Conservation (phyloP, 2,113 vertebrate genomes). For the Oreochromis tanganicae region DNA sequence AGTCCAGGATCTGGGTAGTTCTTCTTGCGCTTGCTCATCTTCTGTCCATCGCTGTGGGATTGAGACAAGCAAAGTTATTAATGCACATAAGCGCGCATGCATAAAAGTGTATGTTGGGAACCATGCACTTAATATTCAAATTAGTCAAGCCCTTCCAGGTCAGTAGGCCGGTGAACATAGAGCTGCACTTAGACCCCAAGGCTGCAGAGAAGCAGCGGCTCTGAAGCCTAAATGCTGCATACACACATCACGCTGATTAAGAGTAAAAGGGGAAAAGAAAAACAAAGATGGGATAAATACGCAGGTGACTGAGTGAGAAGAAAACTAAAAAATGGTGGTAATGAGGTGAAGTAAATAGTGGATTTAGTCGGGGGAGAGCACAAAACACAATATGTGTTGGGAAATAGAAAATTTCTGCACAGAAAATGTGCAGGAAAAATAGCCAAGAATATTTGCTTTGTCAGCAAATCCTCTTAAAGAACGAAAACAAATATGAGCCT, state of each 20-base stretch:
- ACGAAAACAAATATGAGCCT: not conserved
- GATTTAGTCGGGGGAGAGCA: not conserved
- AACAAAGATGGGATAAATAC: not conserved
- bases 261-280: not conserved
- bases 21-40: slow-evolving; percentile 99
- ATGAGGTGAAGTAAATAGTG: not conserved
- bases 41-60: slow-evolving; percentile 89
- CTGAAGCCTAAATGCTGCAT: slow-evolving; percentile 20
- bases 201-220: slow-evolving; percentile 27
- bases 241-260: not conserved
- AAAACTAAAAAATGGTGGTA: not conserved
- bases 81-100: slow-evolving; percentile 14
- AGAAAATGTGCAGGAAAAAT: not conserved
- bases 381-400: not conserved
- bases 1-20: slow-evolving; percentile 90
- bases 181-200: slow-evolving; percentile 31
- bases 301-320: not conserved
- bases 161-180: slow-evolving; percentile 49
- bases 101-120: slow-evolving; percentile 42
- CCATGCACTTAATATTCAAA: slow-evolving; percentile 53
- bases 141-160: slow-evolving; percentile 63
- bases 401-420: not conserved
- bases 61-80: slow-evolving; percentile 42
- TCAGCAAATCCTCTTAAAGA: not conserved
- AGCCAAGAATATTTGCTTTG: not conserved